Evolutionary conservation across 2,113 vertebrate genomes (phyloP).

Genomic region (Fregata magnificens): DNA sequence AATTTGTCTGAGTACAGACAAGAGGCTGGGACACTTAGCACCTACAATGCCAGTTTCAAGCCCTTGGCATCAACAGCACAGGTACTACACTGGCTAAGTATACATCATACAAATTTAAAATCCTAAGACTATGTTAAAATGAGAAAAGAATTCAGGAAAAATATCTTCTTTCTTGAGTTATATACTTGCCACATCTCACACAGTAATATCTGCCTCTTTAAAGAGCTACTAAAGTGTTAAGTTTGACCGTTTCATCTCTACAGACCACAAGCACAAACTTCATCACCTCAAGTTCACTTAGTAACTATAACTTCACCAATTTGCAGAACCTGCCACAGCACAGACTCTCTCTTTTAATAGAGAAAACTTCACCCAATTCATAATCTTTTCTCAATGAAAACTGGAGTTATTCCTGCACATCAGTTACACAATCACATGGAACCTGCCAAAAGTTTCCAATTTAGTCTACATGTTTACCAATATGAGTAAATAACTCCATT

Average conservation of each 20-base stretch:
- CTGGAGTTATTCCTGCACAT: not conserved
- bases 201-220: not conserved
- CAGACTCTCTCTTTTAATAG: not conserved
- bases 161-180: not conserved
- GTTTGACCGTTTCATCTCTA: not conserved
- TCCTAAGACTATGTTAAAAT: not conserved
- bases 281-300: not conserved
- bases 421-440: not conserved
- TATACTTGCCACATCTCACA: rapidly evolving
- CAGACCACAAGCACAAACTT: not conserved
- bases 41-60: not conserved
- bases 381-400: not conserved
- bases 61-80: not conserved
- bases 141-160: not conserved
- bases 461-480: not conserved
- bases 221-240: not conserved
- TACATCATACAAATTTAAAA: not conserved
- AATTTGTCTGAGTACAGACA: not conserved
- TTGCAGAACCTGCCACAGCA: not conserved
- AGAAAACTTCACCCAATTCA: not conserved
- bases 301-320: not conserved
- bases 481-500: not conserved
- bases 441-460: not conserved
- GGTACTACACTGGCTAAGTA: not conserved
- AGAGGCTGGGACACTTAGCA: not conserved